Conservation (phyloP, 2,797 vertebrate genomes). For the Cottoperca gobio region DNA sequence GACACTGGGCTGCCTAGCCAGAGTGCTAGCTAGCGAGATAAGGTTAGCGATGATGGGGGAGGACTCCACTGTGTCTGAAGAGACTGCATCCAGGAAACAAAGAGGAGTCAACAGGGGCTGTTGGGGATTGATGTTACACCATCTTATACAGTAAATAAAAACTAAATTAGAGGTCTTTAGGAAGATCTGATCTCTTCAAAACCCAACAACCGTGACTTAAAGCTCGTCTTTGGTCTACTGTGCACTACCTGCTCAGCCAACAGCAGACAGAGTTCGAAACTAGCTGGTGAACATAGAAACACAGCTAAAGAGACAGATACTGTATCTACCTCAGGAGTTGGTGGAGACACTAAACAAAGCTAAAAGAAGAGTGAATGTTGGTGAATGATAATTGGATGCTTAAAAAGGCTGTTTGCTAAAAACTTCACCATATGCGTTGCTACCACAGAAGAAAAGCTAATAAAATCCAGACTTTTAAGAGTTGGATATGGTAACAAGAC, state of each 20-base stretch:
- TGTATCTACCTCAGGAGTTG: no score
- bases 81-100: conserved; percentile 19
- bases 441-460: background rate
- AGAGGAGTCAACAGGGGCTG: background rate
- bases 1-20: conserved; percentile 81
- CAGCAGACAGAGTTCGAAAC: background rate
- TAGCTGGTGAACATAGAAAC: background rate
- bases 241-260: background rate
- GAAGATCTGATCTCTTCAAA: background rate
- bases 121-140: background rate
- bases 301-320: background rate
- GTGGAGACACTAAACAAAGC: no score
- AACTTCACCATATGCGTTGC: no score
- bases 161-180: background rate
- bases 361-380: no score
- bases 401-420: no score
- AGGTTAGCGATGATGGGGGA: conserved; percentile 92
- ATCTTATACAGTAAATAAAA: background rate
- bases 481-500: background rate
- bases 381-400: no score
- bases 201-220: background rate
- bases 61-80: conserved; percentile 76
- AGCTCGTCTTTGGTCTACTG: background rate
- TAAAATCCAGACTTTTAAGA: background rate
- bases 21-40: conserved; percentile 89